phyloP scores from a whole-genome alignment of 2,888 invertebrate genomes.

The Archips crataeganus region DNA sequence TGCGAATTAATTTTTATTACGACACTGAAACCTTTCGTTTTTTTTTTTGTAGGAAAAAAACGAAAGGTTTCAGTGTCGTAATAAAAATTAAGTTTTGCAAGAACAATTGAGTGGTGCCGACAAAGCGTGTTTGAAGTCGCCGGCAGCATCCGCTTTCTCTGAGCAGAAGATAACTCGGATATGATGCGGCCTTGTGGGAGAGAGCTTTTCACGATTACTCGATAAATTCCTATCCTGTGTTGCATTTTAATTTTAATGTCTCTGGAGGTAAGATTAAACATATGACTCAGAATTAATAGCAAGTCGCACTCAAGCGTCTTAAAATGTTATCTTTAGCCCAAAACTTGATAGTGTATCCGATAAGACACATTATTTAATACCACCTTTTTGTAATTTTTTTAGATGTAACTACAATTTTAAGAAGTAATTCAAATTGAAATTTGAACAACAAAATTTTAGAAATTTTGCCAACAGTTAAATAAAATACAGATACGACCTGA shows the following conservation, averaged over 20 bases:
- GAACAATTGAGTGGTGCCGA: conserved; percentile 72
- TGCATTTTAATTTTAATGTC: conserved; percentile 54
- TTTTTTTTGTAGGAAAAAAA: conserved; percentile 30
- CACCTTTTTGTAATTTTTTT: too few relatives aligned
- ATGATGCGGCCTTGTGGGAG: conserved; percentile 76
- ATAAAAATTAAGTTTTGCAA: conserved; percentile 77
- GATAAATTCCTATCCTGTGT: conserved; percentile 76
- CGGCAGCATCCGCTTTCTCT: conserved; percentile 82
- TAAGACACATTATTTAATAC: too few relatives aligned
- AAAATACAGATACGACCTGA: too few relatives aligned
- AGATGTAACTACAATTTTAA: too few relatives aligned
- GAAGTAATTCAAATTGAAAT: too few relatives aligned
- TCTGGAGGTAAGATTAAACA: conserved; percentile 54
- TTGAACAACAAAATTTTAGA: too few relatives aligned
- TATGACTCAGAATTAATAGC: conserved; percentile 63
- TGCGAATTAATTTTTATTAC: too few relatives aligned
- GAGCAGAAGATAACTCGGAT: conserved; percentile 76
- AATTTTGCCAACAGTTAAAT: too few relatives aligned
- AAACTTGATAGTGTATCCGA: too few relatives aligned
- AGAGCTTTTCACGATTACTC: conserved; percentile 81
- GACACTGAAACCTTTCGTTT: too few relatives aligned
- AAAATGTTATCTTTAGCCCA: background rate
- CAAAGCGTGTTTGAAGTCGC: conserved; percentile 79
- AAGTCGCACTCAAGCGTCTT: background rate
- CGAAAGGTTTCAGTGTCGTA: conserved; percentile 46